Evolutionary conservation across 1,140 invertebrate species (phyloP).

Genomic region (Drosophila burlai): DNA sequence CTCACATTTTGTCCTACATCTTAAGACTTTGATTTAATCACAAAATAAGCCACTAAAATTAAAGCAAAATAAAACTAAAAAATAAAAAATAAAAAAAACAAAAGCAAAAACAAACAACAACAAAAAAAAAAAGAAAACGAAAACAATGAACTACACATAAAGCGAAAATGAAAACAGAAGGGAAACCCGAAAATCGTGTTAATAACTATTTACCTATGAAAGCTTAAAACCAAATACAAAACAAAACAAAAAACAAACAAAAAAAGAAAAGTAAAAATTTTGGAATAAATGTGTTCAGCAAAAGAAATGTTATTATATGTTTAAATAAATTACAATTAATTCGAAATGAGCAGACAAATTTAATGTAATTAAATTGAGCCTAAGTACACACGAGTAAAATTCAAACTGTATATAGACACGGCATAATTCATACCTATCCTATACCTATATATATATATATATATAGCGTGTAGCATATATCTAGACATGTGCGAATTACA

Average conservation of each 20-base stretch:
- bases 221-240: constrained; percentile 40
- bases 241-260: constrained; percentile 11
- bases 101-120: background rate
- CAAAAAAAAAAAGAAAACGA: constrained; percentile 9
- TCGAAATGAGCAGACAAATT: constrained; percentile 55
- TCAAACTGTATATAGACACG: constrained; percentile 71
- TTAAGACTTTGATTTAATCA: constrained; percentile 58
- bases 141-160: constrained; percentile 23
- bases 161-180: constrained; percentile 28
- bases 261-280: constrained; percentile 61
- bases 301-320: constrained; percentile 84
- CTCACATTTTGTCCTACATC: constrained; percentile 42
- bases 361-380: constrained; percentile 71
- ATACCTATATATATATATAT: constrained; percentile 22
- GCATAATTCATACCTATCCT: constrained; percentile 35
- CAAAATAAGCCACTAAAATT: constrained; percentile 53
- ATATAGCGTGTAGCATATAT: constrained; percentile 28
- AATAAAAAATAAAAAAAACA: constrained; percentile 14
- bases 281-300: constrained; percentile 85
- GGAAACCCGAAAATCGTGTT: constrained; percentile 38
- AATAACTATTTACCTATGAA: constrained; percentile 45
- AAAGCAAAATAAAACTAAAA: background rate
- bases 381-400: constrained; percentile 48
- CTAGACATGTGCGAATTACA: constrained; percentile 45
- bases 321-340: constrained; percentile 71